Evolutionary conservation across 2,888 invertebrate genomes (phyloP).

Genomic region (Fragum fragum): DNA sequence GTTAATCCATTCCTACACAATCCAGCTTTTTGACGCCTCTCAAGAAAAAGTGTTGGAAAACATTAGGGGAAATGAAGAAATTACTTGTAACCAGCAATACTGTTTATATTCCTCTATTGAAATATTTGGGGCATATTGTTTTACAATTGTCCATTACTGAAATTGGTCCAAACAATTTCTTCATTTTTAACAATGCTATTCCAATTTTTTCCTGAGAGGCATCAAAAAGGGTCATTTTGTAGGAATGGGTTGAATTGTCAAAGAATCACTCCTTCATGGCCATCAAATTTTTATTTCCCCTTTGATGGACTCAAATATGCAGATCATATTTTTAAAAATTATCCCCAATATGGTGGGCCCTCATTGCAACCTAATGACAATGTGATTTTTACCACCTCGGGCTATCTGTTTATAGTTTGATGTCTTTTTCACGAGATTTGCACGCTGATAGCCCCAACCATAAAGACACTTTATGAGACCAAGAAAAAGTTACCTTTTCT

Average conservation of each 20-base stretch:
- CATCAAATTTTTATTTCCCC: constrained; percentile 3
- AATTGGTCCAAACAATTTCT: too few relatives aligned
- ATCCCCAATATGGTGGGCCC: neutral
- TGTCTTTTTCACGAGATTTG: constrained; percentile 24
- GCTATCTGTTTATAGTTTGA: constrained; percentile 1
- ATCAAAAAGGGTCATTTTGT: too few relatives aligned
- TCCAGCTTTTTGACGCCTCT: too few relatives aligned
- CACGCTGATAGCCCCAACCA: constrained; percentile 9
- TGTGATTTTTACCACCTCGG: constrained; percentile 28
- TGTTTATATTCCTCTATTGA: too few relatives aligned
- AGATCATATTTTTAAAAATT: neutral
- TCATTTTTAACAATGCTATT: too few relatives aligned
- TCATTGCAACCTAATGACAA: constrained; percentile 15
- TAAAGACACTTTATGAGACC: constrained; percentile 6
- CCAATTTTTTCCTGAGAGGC: too few relatives aligned
- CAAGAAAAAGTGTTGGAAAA: too few relatives aligned
- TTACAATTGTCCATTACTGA: too few relatives aligned
- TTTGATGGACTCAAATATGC: constrained; percentile 3
- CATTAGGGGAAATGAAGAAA: too few relatives aligned
- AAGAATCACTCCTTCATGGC: neutral
- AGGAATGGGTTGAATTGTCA: neutral
- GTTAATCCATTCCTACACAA: too few relatives aligned
- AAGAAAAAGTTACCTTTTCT: neutral
- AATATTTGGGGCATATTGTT: too few relatives aligned
- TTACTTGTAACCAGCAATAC: too few relatives aligned